These are phyloP conservation scores for Decapterus maruadsi DNA, from an alignment of 2,797 vertebrate species.

Conservation along the genomic window DNA sequence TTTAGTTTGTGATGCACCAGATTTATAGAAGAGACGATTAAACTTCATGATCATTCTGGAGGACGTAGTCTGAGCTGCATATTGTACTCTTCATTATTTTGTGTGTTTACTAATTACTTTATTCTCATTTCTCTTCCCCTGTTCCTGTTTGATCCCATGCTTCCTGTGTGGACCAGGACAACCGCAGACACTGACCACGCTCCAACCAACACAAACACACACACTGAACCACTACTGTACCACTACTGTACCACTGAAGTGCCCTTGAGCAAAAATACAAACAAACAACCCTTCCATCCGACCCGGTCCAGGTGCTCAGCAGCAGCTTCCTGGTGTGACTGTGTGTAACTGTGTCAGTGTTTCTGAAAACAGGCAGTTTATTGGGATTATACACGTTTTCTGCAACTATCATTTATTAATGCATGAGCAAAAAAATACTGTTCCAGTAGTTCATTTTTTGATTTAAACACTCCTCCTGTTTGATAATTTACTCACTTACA, in stretches of 20 bases:
- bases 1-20: too few species aligned
- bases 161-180: constrained; percentile 32
- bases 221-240: neutral
- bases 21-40: too few species aligned
- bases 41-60: too few species aligned
- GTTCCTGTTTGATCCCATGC: neutral
- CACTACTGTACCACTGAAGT: neutral
- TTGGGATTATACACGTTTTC: neutral
- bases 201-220: neutral
- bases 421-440: neutral
- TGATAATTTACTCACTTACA: too few species aligned
- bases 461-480: neutral
- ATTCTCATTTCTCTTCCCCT: neutral
- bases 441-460: neutral
- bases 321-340: neutral
- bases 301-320: neutral
- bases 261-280: constrained; percentile 8
- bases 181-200: constrained; percentile 36
- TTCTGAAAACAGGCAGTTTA: neutral
- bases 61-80: too few species aligned
- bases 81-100: too few species aligned
- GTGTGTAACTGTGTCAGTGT: neutral
- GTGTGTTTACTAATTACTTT: too few species aligned
- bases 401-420: neutral
- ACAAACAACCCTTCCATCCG: neutral